A percentile compares a stretch with the other conserved stretches of the same genome.
phyloP scores from a whole-genome alignment of 2,113 vertebrate genomes.

The Notechis scutatus region DNA sequence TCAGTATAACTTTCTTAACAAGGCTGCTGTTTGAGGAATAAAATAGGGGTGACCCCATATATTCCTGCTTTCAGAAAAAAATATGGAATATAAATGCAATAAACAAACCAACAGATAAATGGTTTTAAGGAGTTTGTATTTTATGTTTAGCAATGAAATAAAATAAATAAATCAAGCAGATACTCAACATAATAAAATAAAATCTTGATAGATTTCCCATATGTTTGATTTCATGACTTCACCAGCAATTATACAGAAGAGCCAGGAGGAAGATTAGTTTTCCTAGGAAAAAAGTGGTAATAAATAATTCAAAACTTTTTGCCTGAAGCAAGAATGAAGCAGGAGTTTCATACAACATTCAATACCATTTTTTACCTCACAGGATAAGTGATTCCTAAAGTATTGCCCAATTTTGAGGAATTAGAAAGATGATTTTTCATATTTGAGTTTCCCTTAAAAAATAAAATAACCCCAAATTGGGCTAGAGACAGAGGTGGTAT shows the following conservation, averaged over 20 bases:
- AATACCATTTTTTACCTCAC: neutral
- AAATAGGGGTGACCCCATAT: neutral
- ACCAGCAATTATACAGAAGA: neutral
- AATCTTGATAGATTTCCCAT: neutral
- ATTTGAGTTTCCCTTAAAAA: neutral
- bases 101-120: neutral
- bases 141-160: neutral
- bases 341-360: neutral
- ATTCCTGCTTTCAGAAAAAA: neutral
- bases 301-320: neutral
- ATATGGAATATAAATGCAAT: neutral
- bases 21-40: neutral
- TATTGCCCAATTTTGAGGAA: neutral
- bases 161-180: neutral
- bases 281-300: neutral
- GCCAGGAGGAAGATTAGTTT: neutral
- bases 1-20: neutral
- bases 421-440: neutral
- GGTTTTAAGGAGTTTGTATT: neutral
- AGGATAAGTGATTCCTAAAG: neutral
- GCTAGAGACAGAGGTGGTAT: neutral
- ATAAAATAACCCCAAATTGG: neutral
- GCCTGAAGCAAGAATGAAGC: neutral
- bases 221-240: neutral
- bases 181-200: neutral